Conservation (phyloP, 1,140 invertebrate genomes). For the Armadillidium nasatum region DNA sequence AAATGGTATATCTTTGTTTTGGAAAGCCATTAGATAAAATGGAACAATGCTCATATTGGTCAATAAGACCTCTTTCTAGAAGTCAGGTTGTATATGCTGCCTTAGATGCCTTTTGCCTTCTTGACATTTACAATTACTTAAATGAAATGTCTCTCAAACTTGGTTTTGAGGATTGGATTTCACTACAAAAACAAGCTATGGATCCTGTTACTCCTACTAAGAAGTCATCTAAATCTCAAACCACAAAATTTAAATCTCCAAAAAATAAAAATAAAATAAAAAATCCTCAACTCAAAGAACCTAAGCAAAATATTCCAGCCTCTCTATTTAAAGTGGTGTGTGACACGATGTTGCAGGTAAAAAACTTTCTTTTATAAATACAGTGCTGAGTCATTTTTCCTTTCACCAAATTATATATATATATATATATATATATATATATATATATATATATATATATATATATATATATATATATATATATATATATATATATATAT, state of each 20-base stretch:
- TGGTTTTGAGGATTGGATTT: neutral
- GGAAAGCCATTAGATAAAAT: neutral
- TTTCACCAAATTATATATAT: too few species aligned
- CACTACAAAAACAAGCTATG: neutral
- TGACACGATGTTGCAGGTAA: neutral
- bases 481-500: too few species aligned
- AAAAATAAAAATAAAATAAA: neutral
- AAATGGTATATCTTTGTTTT: conserved; percentile 9
- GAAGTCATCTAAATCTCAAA: neutral
- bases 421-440: too few species aligned
- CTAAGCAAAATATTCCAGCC: neutral
- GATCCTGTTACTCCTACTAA: too few species aligned
- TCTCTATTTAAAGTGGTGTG: neutral
- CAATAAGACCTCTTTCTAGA: neutral
- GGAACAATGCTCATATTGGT: conserved; percentile 7
- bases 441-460: too few species aligned
- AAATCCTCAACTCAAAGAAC: neutral
- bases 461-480: too few species aligned
- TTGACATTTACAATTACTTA: conserved; percentile 2
- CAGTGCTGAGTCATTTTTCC: too few species aligned
- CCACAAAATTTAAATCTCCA: neutral
- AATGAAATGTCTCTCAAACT: neutral
- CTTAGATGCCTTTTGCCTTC: conserved; percentile 9
- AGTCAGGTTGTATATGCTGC: neutral
- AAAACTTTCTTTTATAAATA: too few species aligned